phyloP scores from a whole-genome alignment of 2,113 vertebrate genomes.

The Odocoileus hemionus region DNA sequence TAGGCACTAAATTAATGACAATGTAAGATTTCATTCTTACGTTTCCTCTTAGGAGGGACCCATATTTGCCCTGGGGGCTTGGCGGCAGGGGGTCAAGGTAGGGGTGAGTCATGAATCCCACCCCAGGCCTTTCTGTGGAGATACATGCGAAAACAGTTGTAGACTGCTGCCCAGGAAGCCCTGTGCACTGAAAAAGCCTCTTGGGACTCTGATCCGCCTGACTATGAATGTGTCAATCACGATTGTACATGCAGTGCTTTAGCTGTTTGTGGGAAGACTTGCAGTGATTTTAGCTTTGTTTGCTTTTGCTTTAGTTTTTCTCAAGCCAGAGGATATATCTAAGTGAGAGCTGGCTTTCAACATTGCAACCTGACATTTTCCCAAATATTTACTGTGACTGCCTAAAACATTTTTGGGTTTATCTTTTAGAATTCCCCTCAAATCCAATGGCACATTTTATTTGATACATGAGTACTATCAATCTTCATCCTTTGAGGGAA shows the following conservation, averaged over 20 bases:
- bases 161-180: neutral
- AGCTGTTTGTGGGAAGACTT: neutral
- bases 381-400: neutral
- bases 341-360: neutral
- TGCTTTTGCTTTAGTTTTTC: neutral
- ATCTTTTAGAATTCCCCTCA: neutral
- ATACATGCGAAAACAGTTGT: neutral
- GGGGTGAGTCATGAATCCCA: rapidly evolving
- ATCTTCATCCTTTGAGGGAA: neutral
- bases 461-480: neutral
- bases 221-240: neutral
- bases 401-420: neutral
- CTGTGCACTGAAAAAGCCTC: rapidly evolving
- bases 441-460: neutral
- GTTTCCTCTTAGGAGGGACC: neutral
- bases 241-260: neutral
- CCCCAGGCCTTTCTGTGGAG: neutral
- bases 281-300: neutral
- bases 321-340: neutral
- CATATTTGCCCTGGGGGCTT: neutral
- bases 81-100: neutral
- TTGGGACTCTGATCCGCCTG: too few relatives aligned
- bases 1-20: neutral
- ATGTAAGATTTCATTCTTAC: neutral
- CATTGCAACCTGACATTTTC: neutral